Percentiles rank a stretch among this genome's conserved stretches.
These are phyloP conservation scores for Caenorhabditis sp. DNA, from an alignment of 2,888 invertebrate genomes.

Conservation along the genomic window DNA sequence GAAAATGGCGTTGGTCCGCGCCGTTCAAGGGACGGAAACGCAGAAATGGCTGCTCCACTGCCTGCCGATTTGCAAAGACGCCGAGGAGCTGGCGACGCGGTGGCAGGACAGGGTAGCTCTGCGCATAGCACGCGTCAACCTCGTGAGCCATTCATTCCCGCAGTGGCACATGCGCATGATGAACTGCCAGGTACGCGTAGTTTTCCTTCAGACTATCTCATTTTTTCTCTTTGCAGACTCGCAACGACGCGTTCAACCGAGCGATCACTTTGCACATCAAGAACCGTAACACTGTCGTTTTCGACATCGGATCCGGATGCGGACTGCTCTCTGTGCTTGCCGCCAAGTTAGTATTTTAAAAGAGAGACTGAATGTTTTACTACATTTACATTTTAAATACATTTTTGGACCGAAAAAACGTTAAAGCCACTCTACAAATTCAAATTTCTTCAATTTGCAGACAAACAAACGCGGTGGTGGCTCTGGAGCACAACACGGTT, in stretches of 20 bases:
- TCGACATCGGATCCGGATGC: slow-evolving; percentile 64
- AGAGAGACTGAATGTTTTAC: not conserved
- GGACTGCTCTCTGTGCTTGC: slow-evolving; percentile 59
- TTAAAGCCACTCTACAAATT: too few relatives aligned
- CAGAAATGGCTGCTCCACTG: slow-evolving; percentile 22
- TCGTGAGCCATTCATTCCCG: slow-evolving; percentile 47
- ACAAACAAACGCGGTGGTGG: slow-evolving; percentile 31
- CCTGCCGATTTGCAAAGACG: slow-evolving; percentile 31
- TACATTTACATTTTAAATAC: too few relatives aligned
- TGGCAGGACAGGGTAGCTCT: slow-evolving; percentile 8
- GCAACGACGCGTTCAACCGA: slow-evolving; percentile 23
- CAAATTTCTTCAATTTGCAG: slow-evolving; percentile 23
- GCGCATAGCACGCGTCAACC: slow-evolving; percentile 41
- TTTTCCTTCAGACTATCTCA: not conserved
- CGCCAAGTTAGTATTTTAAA: slow-evolving; percentile 39
- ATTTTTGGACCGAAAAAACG: too few relatives aligned
- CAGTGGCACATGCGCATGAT: slow-evolving; percentile 66
- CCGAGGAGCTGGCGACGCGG: slow-evolving; percentile 5
- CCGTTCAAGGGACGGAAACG: slow-evolving; percentile 3
- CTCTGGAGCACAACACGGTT: slow-evolving; percentile 48
- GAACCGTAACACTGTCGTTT: slow-evolving; percentile 34
- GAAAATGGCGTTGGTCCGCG: slow-evolving; percentile 11
- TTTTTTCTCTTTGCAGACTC: slow-evolving; percentile 14
- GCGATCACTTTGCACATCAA: slow-evolving; percentile 26
- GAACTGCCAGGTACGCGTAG: slow-evolving; percentile 49